Conservation (phyloP, 2,888 invertebrate genomes). For the Hyposoter dolosus region DNA sequence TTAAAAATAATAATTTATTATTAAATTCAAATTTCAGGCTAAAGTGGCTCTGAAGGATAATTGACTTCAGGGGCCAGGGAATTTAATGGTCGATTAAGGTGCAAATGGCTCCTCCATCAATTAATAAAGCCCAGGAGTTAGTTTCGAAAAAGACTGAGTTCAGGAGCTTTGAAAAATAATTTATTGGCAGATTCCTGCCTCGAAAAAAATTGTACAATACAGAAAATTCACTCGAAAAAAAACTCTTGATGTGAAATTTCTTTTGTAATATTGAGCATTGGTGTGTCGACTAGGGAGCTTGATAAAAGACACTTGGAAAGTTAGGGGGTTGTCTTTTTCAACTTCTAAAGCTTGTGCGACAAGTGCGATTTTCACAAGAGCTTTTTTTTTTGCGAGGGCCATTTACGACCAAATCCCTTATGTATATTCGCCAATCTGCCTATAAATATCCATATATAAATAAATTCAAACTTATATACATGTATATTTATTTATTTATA, state of each 20-base stretch:
- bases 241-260: neutral
- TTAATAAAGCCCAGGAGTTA: neutral
- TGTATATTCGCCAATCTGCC: slow-evolving; percentile 18
- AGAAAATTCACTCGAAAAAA: neutral
- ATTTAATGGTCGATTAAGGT: neutral
- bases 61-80: neutral
- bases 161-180: neutral
- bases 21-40: neutral
- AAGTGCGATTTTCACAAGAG: slow-evolving; percentile 31
- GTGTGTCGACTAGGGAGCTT: neutral
- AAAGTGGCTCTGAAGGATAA: neutral
- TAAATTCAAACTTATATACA: neutral
- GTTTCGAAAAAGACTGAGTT: neutral
- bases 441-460: neutral
- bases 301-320: slow-evolving; percentile 17
- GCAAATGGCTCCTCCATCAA: neutral
- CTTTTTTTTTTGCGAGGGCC: neutral
- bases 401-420: slow-evolving; percentile 18
- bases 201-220: neutral
- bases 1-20: neutral
- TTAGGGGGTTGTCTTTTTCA: slow-evolving; percentile 20
- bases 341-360: slow-evolving; percentile 17
- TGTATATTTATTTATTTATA: slow-evolving; percentile 19
- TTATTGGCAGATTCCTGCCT: neutral
- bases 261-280: slow-evolving; percentile 11